These are phyloP conservation scores for Buathra laborator DNA, from an alignment of 2,888 invertebrate genomes.

Conservation along the genomic window DNA sequence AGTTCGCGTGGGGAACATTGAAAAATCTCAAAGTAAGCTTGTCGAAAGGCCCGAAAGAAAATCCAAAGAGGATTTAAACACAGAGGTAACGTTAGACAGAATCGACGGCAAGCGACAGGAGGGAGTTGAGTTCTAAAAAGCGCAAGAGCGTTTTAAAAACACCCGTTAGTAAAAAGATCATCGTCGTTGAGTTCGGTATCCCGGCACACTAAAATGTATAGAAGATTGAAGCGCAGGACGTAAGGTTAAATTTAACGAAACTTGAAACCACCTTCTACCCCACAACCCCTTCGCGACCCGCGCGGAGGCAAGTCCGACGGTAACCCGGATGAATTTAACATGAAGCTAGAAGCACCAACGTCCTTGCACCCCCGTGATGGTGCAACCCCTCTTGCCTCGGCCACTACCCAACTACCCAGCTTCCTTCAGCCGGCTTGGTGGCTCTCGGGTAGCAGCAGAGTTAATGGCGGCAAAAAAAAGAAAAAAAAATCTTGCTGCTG, in stretches of 20 bases:
- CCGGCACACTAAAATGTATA: background rate
- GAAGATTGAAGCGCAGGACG: conserved; percentile 7
- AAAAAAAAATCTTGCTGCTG: conserved; percentile 6
- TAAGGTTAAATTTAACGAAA: conserved; percentile 56
- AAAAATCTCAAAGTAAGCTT: conserved; percentile 12
- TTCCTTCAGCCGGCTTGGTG: conserved; percentile 22
- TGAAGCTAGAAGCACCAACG: conserved; percentile 74
- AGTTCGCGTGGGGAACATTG: background rate
- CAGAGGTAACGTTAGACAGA: background rate
- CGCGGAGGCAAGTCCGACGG: conserved; percentile 57
- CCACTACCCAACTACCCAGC: conserved; percentile 19
- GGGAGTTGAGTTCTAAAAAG: background rate
- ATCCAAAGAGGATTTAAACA: background rate
- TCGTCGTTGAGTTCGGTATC: background rate
- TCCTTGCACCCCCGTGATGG: conserved; percentile 48
- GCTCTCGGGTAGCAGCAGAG: conserved; percentile 62
- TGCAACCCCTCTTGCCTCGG: conserved; percentile 27
- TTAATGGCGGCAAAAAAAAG: conserved; percentile 79
- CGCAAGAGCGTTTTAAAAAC: background rate
- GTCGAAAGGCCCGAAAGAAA: background rate
- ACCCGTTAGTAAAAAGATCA: background rate
- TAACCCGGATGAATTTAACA: conserved; percentile 81
- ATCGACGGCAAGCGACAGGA: too few relatives aligned
- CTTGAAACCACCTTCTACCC: conserved; percentile 35
- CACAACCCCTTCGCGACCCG: conserved; percentile 50